These are phyloP conservation scores for Thaumetopoea pityocampa DNA, from an alignment of 1,140 invertebrate genomes.

Conservation along the genomic window DNA sequence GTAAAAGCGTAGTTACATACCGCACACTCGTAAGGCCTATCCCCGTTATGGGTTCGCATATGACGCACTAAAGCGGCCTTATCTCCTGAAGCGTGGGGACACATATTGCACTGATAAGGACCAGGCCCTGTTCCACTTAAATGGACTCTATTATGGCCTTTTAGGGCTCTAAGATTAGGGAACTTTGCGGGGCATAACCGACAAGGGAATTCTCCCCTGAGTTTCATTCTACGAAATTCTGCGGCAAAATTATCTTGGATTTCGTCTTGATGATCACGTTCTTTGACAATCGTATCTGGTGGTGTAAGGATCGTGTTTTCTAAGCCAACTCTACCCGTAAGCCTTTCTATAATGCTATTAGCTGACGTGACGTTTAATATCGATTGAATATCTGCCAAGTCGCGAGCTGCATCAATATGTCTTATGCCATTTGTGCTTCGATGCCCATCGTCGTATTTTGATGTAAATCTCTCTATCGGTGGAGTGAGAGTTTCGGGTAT, in stretches of 20 bases:
- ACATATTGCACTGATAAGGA: constrained; percentile 94
- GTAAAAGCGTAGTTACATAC: constrained; percentile 97
- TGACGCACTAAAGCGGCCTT: constrained; percentile 93
- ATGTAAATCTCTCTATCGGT: constrained; percentile 59
- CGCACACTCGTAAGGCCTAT: constrained; percentile 94
- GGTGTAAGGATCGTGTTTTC: constrained; percentile 59
- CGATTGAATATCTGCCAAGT: constrained; percentile 90
- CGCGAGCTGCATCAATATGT: constrained; percentile 77
- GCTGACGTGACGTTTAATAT: constrained; percentile 86
- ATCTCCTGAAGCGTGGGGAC: constrained; percentile 91
- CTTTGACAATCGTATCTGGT: constrained; percentile 54
- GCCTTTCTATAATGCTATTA: constrained; percentile 78
- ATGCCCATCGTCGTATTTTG: constrained; percentile 59
- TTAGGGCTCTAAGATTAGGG: constrained; percentile 91
- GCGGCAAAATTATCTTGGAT: constrained; percentile 87
- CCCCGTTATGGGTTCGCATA: constrained; percentile 95
- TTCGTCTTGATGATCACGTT: constrained; percentile 81
- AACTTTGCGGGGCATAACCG: constrained; percentile 89
- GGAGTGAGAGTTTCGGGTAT: constrained; percentile 71
- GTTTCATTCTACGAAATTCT: constrained; percentile 89
- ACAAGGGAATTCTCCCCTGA: constrained; percentile 92
- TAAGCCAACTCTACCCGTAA: constrained; percentile 62
- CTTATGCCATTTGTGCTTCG: constrained; percentile 49
- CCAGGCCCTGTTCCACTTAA: constrained; percentile 81
- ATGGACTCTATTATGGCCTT: constrained; percentile 91